phyloP scores from a whole-genome alignment of 2,113 vertebrate genomes.

The Cryptotis parvus region DNA sequence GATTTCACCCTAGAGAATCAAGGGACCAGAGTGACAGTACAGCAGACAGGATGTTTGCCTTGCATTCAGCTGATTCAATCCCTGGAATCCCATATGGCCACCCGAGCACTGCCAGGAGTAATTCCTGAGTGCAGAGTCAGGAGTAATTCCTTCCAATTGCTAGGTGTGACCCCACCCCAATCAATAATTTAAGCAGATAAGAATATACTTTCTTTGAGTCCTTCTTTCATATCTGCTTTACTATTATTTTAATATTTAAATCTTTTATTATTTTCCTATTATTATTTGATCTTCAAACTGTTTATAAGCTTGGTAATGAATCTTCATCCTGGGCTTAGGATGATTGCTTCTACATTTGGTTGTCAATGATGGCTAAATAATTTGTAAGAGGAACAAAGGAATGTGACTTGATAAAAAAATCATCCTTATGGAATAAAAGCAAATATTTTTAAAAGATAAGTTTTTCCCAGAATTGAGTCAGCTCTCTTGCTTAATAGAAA shows the following conservation, averaged over 20 bases:
- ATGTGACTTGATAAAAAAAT: not conserved
- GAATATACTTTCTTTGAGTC: not conserved
- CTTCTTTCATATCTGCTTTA: not conserved
- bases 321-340: not conserved
- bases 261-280: not conserved
- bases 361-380: not conserved
- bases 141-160: no score
- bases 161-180: no score
- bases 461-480: not conserved
- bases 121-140: no score
- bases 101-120: no score
- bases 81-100: no score
- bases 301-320: not conserved
- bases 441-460: not conserved
- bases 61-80: no score
- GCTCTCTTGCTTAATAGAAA: not conserved
- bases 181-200: not conserved
- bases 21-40: no score
- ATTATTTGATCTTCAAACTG: not conserved
- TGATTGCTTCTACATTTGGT: not conserved
- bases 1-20: conserved; percentile 11
- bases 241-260: not conserved
- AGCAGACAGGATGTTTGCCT: no score
- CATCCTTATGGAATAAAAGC: not conserved
- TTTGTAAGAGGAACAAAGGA: not conserved